A percentile compares a stretch with the other conserved stretches of the same genome.
Conservation (phyloP, 2,797 vertebrate species). For the Pelobates cultripes region DNA sequence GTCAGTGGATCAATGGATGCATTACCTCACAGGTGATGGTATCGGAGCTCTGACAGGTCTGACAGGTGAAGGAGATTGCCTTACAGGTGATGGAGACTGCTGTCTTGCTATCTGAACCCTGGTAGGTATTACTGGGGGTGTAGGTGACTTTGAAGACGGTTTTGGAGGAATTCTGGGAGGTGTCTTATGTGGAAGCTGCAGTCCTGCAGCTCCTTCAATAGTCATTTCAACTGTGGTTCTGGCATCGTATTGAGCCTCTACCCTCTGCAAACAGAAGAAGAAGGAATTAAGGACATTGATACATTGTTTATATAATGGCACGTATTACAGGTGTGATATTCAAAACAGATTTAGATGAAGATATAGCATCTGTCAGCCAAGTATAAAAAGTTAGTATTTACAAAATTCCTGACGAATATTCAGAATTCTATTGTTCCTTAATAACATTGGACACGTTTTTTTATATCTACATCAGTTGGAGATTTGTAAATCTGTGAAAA, state of each 20-base stretch:
- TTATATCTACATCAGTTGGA: no score
- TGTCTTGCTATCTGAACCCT: conserved; percentile 85
- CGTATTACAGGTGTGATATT: not conserved
- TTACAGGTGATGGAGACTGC: conserved; percentile 92
- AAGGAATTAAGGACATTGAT: not conserved
- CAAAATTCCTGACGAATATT: no score
- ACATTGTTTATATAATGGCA: not conserved
- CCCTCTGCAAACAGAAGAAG: conserved; percentile 68
- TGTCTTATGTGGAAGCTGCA: conserved; percentile 90
- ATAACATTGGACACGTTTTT: no score
- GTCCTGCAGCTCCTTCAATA: conserved; percentile 80
- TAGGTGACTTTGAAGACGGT: conserved; percentile 90
- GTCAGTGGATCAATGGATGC: not conserved
- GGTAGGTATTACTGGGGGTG: conserved; percentile 76
- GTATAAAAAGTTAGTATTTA: no score
- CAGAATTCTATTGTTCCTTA: no score
- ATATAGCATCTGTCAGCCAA: no score
- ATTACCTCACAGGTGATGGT: conserved; percentile 86
- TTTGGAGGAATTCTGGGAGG: conserved; percentile 93
- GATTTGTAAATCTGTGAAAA: not conserved
- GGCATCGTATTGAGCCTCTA: conserved; percentile 86
- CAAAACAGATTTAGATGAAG: no score
- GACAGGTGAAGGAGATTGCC: conserved; percentile 94
- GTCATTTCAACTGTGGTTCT: conserved; percentile 86
- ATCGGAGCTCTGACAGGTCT: conserved; percentile 90